Evolutionary conservation across 2,113 vertebrate species (phyloP), one percentile per base, ranked within the genome.

Genomic region (Montifringilla adamsi): DNA sequence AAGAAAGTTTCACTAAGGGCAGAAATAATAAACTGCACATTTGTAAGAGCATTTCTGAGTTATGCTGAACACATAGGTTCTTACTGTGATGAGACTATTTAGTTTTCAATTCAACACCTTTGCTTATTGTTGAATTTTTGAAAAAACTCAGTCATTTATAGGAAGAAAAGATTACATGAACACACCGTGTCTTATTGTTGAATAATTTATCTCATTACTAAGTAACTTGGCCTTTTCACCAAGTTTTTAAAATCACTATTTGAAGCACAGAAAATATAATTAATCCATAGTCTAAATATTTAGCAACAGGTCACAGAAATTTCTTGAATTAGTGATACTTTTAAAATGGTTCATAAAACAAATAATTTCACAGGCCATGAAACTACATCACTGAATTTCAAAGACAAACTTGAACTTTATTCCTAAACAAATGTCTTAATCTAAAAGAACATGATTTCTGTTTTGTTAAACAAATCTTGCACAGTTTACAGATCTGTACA

Each of bases 271-370:
- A n/a, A 92, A 74, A 94, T 22, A 87, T 21, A 91, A 93, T 66
- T 93, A 89, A 96, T 96, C 39, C 31, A 21, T 3, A 35, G n/a
- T 92, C 73, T 96, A 98, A 97, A 97, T 97, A 98, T 97, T 98
- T 97, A 97, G 59, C 27, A 94, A 63, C 18, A 72, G 60, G 31
- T 77, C 84, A 91, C 43, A 47, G 49, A 95, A 96, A 93, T 83
- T 94, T 84, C 22, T 82, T 85, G 35, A 82, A 91, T 63, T 94
- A 69, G 80, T 91, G 96, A 92, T 64, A 92, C 66, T 79, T 96
- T 81, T 84, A 66, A 95, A 93, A 37, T 55, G 75, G 35, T 35
- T 93, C 87, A 94, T 97, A 69, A 94, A 96, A 90, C 77, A 94
- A 97, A 95, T 93, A 69, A 73, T 91, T 96, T 93, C 70, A 92